These are phyloP conservation scores for Nestor notabilis DNA, from an alignment of 2,113 vertebrate species.

Conservation along the genomic window DNA sequence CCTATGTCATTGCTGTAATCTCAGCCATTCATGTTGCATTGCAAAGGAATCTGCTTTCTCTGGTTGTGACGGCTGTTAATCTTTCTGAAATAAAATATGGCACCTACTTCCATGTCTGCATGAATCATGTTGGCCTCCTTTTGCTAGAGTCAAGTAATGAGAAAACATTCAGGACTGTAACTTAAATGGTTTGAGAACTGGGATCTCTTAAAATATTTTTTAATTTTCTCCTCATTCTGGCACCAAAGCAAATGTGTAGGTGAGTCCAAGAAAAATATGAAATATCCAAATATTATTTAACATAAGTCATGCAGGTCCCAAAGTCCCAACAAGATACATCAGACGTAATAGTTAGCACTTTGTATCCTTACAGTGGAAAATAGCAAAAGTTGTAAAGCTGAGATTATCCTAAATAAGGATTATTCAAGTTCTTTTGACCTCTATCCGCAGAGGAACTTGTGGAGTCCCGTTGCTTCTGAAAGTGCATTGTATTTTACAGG, in stretches of 20 bases:
- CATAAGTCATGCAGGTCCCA: conserved; percentile 31
- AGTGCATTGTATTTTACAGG: not conserved
- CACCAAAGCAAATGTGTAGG: not conserved
- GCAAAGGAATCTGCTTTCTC: not conserved
- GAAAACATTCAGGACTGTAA: not conserved
- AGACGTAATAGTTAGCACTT: not conserved
- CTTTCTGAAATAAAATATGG: not conserved
- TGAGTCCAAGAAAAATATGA: conserved; percentile 66
- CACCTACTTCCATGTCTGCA: not conserved
- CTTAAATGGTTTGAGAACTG: conserved; percentile 30
- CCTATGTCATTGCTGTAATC: not conserved
- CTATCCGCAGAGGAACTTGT: not conserved
- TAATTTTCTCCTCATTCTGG: conserved; percentile 40
- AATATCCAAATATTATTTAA: conserved; percentile 69
- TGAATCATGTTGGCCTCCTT: not conserved
- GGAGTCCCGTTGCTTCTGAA: not conserved
- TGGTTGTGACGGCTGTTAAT: not conserved
- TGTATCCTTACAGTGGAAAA: conserved; percentile 21
- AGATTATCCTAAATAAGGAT: conserved; percentile 32
- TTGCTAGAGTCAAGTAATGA: not conserved
- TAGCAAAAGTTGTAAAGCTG: conserved; percentile 28
- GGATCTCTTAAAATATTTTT: conserved; percentile 11
- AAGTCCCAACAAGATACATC: conserved; percentile 57
- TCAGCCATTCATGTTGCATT: not conserved
- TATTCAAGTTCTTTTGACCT: not conserved